Base-by-base conservation (phyloP, 2,888 invertebrate genomes). In the Brenthis hecate region DNA sequence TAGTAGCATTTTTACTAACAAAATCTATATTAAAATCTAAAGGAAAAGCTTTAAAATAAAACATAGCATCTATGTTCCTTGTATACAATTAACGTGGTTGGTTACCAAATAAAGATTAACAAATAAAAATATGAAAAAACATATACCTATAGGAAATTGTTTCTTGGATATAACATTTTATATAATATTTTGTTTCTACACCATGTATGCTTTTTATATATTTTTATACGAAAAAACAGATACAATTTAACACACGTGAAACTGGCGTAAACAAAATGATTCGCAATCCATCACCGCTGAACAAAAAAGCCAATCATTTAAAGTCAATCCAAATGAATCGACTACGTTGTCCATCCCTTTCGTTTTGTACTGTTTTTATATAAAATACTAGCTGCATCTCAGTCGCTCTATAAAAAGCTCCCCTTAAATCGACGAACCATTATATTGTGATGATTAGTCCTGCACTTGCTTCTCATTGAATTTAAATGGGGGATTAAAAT, bases 401-500 rank as follows among this genome's bases (percentile, higher is more conserved):
- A 63, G 71, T 77, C 72, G 64, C 79, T 73, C 83, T 69, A 73
- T 82, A 88, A 91, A 91, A 83, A 90, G 86, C 56, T 68, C 90
- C 89, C 82, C 81, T 77, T 71, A 73, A 86, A 80, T 86, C 89
- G 82, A 77, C 81, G 89, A 80, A 83, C 88, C 92, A 91, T 92
- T 92, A 92, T 92, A 92, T 91, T 90, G 91, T 88, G 88, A 92
- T 92, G 92, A 92, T 92, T 92, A 92, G 88, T 83, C 81, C 85
- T 77, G 87, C 92, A 92, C 92, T 92, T 92, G 92, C 91, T 81
- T 76, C 81, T 82, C 85, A 92, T 92, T 92, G 91, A 92, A 92
- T 92, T 91, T 92, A 92, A 92, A 92, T 90, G 83, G 91, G 89
- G 90, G 91, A 92, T 92, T 91, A 91, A 86, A 81, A 79, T 83